Percentiles rank a stretch among this genome's conserved stretches.
These are phyloP conservation scores for Augochlora pura DNA, from an alignment of 1,140 invertebrate species.

Conservation along the genomic window DNA sequence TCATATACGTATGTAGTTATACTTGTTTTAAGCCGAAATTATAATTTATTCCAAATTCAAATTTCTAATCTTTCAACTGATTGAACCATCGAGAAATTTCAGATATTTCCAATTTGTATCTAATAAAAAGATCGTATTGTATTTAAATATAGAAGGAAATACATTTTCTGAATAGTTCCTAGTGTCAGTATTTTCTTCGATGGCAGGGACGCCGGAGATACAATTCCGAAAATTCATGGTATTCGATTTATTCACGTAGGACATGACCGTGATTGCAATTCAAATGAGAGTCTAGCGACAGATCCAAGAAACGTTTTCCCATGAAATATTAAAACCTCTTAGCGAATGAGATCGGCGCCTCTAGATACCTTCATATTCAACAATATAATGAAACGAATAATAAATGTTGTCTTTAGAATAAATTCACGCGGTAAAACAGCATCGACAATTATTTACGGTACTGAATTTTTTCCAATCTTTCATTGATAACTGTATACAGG, in stretches of 20 bases:
- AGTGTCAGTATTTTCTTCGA: background rate
- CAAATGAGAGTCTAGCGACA: constrained; percentile 16
- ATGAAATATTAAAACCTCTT: constrained; percentile 56
- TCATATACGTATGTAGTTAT: background rate
- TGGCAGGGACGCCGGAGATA: background rate
- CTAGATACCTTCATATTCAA: background rate
- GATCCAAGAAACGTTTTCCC: constrained; percentile 5
- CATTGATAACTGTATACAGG: too few relatives aligned
- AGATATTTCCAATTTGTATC: too few relatives aligned
- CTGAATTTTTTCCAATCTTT: background rate
- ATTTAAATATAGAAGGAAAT: background rate
- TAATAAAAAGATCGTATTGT: too few relatives aligned
- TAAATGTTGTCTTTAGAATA: background rate
- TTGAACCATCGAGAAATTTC: too few relatives aligned
- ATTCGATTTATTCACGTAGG: constrained; percentile 4
- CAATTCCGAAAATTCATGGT: background rate
- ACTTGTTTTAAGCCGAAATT: constrained; percentile 1
- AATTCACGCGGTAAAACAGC: background rate
- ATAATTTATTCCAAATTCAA: background rate
- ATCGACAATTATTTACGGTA: background rate
- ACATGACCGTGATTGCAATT: constrained; percentile 39
- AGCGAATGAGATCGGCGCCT: background rate
- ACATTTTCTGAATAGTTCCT: background rate
- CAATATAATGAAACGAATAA: background rate
- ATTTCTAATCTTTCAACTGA: too few relatives aligned